Evolutionary conservation across 2,797 vertebrate species (phyloP).

Genomic region (Myiotriccus ornatus): DNA sequence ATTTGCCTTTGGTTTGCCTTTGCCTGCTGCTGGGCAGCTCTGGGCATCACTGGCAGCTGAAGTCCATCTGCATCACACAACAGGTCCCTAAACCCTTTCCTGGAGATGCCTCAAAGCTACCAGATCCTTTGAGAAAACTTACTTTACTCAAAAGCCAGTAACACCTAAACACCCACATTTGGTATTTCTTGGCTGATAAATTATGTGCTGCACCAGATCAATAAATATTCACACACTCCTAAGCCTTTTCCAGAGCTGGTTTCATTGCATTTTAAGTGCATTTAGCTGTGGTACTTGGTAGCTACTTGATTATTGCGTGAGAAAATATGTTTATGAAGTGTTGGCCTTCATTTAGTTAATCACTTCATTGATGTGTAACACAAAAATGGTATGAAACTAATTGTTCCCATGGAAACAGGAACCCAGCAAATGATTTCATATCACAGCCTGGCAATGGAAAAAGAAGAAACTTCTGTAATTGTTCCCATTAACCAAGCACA

Average conservation of each 20-base stretch:
- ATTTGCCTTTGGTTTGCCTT: background rate
- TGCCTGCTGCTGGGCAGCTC: background rate
- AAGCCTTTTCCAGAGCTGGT: background rate
- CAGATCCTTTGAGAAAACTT: background rate
- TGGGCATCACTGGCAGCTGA: background rate
- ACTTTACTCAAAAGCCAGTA: background rate
- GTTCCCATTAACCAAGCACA: slow-evolving; percentile 21
- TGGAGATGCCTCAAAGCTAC: background rate
- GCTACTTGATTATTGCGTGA: slow-evolving; percentile 45
- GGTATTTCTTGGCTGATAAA: background rate
- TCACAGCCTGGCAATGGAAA: slow-evolving; percentile 57
- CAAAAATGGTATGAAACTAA: background rate
- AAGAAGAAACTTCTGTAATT: slow-evolving; percentile 66
- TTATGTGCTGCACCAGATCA: background rate
- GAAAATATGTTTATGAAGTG: slow-evolving; percentile 26
- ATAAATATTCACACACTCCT: background rate
- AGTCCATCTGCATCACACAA: background rate
- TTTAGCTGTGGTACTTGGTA: slow-evolving; percentile 24
- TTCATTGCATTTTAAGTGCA: background rate
- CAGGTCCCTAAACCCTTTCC: background rate
- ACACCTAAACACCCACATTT: background rate
- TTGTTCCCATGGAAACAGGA: slow-evolving; percentile 42
- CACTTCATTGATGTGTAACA: slow-evolving; percentile 4
- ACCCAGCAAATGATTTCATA: slow-evolving; percentile 36
- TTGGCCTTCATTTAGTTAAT: slow-evolving; percentile 39